Percentiles rank a stretch among this genome's conserved stretches.
These are phyloP conservation scores for Mus minutoides DNA, from an alignment of 2,797 vertebrate species.

Conservation along the genomic window DNA sequence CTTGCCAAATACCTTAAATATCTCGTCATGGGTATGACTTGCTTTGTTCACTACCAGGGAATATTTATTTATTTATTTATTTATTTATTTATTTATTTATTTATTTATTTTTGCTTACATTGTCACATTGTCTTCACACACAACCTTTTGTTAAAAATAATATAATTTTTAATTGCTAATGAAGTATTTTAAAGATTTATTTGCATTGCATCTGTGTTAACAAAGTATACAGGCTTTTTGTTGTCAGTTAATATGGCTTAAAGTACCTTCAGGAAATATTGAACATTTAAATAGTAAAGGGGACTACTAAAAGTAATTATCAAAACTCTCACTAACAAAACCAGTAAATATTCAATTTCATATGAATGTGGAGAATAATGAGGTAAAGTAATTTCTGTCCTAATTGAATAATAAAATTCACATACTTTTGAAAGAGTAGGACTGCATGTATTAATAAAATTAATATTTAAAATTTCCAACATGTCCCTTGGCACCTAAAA, in stretches of 20 bases:
- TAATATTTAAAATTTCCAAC: not conserved
- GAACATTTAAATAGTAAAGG: slow-evolving; percentile 12
- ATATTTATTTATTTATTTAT: too few species aligned
- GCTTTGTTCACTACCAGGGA: not conserved
- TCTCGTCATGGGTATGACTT: not conserved
- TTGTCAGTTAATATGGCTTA: not conserved
- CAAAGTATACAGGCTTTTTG: not conserved
- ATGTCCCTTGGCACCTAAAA: not conserved
- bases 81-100: too few species aligned
- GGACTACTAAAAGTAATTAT: not conserved
- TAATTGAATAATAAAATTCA: not conserved
- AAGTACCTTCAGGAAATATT: not conserved
- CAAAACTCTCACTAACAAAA: slow-evolving; percentile 17
- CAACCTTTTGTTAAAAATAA: not conserved
- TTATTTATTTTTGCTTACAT: not conserved
- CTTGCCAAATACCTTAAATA: not conserved
- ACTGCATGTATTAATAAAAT: not conserved
- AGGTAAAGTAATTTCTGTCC: not conserved
- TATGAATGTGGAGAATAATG: not conserved
- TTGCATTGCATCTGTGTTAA: not conserved
- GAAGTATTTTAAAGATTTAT: slow-evolving; percentile 16
- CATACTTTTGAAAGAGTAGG: not conserved
- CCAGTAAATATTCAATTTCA: not conserved
- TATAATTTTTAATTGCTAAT: not conserved
- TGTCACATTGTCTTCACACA: slow-evolving; percentile 20